Percentiles rank a stretch among this genome's conserved stretches.
These are phyloP conservation scores for Pterocles gutturalis DNA, from an alignment of 2,113 vertebrate genomes.

Conservation along the genomic window DNA sequence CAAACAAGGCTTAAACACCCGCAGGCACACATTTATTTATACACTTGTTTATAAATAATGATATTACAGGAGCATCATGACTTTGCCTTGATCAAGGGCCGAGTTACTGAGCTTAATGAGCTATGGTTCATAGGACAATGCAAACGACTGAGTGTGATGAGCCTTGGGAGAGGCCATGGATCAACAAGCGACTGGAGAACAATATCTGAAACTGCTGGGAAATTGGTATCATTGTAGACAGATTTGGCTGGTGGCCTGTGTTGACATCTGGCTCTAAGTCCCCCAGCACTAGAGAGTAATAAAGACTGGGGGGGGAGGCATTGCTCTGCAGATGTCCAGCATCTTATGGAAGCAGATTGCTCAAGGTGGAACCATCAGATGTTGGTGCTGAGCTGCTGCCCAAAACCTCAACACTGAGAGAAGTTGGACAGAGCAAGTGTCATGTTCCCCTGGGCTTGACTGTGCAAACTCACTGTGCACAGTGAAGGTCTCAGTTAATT, in stretches of 20 bases:
- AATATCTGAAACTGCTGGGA: not conserved
- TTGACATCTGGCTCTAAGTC: not conserved
- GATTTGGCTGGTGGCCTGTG: not conserved
- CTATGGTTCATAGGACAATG: not conserved
- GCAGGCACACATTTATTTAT: not conserved
- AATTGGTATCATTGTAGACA: not conserved
- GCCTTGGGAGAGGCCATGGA: fast-evolving
- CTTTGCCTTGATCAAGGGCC: not conserved
- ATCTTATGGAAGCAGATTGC: not conserved
- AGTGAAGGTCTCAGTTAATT: not conserved
- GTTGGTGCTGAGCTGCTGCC: not conserved
- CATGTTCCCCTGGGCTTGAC: not conserved
- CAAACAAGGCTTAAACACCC: not conserved
- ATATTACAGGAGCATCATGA: not conserved
- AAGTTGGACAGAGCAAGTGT: not conserved
- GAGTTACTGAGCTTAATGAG: not conserved
- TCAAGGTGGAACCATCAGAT: not conserved
- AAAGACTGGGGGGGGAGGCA: not conserved
- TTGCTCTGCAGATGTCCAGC: not conserved
- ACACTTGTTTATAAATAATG: not conserved
- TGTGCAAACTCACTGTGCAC: not conserved
- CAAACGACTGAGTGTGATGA: not conserved
- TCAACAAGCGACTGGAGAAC: not conserved
- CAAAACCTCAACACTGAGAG: fast-evolving
- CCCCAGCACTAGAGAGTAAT: not conserved